phyloP scores from a whole-genome alignment of 1,140 invertebrate genomes.

The Amyelois transitella region DNA sequence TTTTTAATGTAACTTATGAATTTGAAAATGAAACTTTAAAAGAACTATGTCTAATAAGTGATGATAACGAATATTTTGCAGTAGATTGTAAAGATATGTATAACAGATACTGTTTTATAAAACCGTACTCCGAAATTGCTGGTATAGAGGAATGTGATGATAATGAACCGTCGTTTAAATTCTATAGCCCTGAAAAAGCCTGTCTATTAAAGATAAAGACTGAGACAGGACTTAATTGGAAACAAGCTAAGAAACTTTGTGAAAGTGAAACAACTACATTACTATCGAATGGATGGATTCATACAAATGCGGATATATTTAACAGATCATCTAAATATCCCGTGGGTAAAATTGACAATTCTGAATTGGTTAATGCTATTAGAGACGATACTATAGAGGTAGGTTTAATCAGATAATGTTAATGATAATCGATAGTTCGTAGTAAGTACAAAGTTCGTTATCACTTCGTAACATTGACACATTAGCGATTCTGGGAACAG shows the following conservation, averaged over 20 bases:
- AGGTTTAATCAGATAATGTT: neutral
- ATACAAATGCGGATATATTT: neutral
- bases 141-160: neutral
- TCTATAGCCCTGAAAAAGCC: neutral
- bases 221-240: neutral
- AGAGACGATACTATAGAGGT: neutral
- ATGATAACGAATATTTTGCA: neutral
- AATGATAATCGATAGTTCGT: neutral
- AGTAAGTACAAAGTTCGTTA: neutral
- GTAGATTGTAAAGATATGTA: neutral
- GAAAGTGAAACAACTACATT: neutral
- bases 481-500: neutral
- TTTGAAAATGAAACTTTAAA: neutral
- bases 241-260: neutral
- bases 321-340: neutral
- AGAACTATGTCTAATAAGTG: neutral
- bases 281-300: neutral
- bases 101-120: conserved; percentile 59
- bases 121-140: conserved; percentile 28
- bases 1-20: neutral
- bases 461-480: neutral
- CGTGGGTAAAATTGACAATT: neutral
- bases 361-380: neutral
- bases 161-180: neutral
- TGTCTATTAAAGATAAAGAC: neutral